Conservation (phyloP, 1,140 invertebrate species). For the Aculops lycopersici region DNA sequence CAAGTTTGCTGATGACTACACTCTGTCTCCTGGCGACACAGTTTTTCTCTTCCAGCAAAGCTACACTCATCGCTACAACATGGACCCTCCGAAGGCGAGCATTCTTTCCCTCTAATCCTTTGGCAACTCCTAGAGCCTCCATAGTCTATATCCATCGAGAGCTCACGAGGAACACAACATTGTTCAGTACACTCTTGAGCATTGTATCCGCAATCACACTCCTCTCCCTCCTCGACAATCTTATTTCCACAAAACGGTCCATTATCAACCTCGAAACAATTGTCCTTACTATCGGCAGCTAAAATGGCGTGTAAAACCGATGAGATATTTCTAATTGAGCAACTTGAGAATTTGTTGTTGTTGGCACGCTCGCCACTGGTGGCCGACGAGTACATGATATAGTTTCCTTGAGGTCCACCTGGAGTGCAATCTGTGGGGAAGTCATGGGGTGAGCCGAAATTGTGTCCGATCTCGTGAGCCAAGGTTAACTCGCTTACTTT, state of each 20-base stretch:
- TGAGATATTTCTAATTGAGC: constrained; percentile 76
- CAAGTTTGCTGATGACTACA: constrained; percentile 55
- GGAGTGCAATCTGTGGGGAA: constrained; percentile 62
- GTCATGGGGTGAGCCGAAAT: constrained; percentile 95
- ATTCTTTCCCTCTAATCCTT: constrained; percentile 37
- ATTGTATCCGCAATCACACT: constrained; percentile 94
- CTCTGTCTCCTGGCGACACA: constrained; percentile 49
- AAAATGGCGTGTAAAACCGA: constrained; percentile 60
- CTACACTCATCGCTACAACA: constrained; percentile 57
- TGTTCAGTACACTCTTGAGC: constrained; percentile 59
- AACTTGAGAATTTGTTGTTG: constrained; percentile 72
- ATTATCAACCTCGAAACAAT: constrained; percentile 63
- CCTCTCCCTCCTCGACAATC: constrained; percentile 81
- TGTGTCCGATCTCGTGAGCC: constrained; percentile 96
- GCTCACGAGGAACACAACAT: constrained; percentile 63
- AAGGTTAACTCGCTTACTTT: constrained; percentile 89
- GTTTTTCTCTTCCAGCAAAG: constrained; percentile 21
- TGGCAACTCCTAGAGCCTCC: constrained; percentile 39
- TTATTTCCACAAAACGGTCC: constrained; percentile 96
- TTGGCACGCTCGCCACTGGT: constrained; percentile 70
- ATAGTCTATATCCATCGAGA: constrained; percentile 28
- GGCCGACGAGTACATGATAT: constrained; percentile 85
- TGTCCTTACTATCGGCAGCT: constrained; percentile 48
- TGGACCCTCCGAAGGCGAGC: constrained; percentile 63
- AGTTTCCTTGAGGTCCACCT: constrained; percentile 36